These are phyloP conservation scores for Pseudochaenichthys georgianus DNA, from an alignment of 2,797 vertebrate genomes.

Conservation along the genomic window DNA sequence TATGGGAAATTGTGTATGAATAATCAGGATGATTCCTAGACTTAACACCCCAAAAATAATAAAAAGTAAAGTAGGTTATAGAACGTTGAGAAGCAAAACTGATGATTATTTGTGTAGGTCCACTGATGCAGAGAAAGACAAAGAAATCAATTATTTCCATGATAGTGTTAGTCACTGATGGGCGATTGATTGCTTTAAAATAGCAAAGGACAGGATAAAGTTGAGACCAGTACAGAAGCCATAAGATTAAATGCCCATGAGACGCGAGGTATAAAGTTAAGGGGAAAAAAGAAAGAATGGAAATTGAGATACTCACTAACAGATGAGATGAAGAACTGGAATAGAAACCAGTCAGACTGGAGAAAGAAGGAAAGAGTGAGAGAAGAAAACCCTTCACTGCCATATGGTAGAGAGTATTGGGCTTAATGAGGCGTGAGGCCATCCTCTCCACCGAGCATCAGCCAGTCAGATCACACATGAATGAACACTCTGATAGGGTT, in stretches of 20 bases:
- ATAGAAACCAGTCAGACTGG: constrained; percentile 49
- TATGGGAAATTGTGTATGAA: background rate
- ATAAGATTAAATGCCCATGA: constrained; percentile 31
- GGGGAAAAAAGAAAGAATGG: constrained; percentile 21
- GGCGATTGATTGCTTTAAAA: constrained; percentile 45
- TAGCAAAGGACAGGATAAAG: constrained; percentile 8
- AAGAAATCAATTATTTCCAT: constrained; percentile 44
- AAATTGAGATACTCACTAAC: constrained; percentile 47
- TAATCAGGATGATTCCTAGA: background rate
- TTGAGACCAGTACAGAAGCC: constrained; percentile 15
- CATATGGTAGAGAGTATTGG: constrained; percentile 82
- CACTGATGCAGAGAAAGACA: background rate
- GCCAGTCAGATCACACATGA: constrained; percentile 79
- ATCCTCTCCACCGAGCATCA: constrained; percentile 72
- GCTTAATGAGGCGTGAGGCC: constrained; percentile 81
- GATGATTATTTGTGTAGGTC: background rate
- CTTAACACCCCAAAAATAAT: background rate
- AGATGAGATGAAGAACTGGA: constrained; percentile 69
- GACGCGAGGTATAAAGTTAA: constrained; percentile 22
- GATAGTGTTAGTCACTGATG: constrained; percentile 21
- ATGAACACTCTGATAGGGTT: constrained; percentile 72
- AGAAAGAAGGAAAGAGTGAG: constrained; percentile 25
- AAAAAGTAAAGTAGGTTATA: background rate
- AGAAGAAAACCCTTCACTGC: constrained; percentile 61
- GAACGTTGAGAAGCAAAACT: background rate